Percentiles rank a stretch among this genome's conserved stretches.
These are phyloP conservation scores for Otis tarda DNA, from an alignment of 2,113 vertebrate species.

Conservation along the genomic window DNA sequence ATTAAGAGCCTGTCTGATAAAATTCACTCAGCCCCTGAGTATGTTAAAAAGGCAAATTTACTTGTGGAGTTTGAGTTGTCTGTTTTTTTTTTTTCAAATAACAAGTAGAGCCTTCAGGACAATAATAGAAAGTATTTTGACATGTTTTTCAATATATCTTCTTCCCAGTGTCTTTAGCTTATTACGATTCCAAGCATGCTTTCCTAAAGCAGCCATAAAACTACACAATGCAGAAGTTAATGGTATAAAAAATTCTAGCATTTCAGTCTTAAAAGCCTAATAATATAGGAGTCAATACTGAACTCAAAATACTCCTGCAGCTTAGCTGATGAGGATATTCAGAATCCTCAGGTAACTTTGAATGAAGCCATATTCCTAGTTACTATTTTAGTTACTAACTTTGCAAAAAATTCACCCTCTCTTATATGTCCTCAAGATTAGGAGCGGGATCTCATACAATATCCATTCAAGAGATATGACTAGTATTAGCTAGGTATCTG, in stretches of 20 bases:
- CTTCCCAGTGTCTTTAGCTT: not conserved
- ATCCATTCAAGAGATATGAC: not conserved
- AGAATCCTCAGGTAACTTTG: not conserved
- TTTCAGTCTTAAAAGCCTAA: not conserved
- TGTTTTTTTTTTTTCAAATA: not conserved
- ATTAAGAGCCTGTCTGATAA: not conserved
- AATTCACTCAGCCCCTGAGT: not conserved
- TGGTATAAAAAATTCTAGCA: not conserved
- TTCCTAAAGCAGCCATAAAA: not conserved
- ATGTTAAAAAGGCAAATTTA: not conserved
- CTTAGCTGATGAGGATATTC: not conserved
- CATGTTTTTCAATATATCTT: not conserved
- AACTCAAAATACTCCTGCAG: not conserved
- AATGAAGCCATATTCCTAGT: not conserved
- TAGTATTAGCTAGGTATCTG: not conserved
- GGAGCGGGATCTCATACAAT: not conserved
- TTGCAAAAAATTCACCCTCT: not conserved
- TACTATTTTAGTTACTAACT: not conserved
- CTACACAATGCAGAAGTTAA: not conserved
- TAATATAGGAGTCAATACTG: not conserved
- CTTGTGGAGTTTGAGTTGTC: not conserved
- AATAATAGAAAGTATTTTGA: not conserved
- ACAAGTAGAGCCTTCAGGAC: not conserved
- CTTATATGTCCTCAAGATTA: not conserved
- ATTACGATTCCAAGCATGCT: not conserved